These are phyloP conservation scores for Stramonita haemastoma DNA, from an alignment of 2,888 invertebrate genomes.

Conservation along the genomic window DNA sequence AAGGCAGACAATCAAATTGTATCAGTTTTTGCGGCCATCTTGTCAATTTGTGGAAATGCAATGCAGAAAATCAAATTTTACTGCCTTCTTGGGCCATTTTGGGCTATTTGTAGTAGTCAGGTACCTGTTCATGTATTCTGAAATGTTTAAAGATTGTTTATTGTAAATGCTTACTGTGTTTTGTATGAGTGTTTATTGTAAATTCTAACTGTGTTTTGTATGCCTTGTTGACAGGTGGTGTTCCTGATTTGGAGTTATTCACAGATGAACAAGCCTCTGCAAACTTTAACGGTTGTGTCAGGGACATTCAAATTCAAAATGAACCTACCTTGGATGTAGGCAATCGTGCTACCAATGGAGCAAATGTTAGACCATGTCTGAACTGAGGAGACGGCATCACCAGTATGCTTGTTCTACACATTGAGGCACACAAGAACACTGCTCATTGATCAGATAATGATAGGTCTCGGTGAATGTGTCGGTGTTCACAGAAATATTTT, in stretches of 20 bases:
- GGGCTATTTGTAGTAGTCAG: background rate
- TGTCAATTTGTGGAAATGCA: too few relatives aligned
- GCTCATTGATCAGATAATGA: background rate
- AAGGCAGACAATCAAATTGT: too few relatives aligned
- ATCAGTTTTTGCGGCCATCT: too few relatives aligned
- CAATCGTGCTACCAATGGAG: conserved; percentile 59
- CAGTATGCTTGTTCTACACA: background rate
- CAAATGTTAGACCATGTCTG: conserved; percentile 64
- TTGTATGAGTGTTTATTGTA: background rate
- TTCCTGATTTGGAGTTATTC: conserved; percentile 62
- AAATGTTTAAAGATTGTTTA: background rate
- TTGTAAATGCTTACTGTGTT: too few relatives aligned
- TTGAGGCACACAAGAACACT: conserved; percentile 18
- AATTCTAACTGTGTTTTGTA: background rate
- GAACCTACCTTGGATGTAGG: conserved; percentile 57
- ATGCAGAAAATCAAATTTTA: too few relatives aligned
- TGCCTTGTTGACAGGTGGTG: conserved; percentile 64
- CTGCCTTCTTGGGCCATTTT: too few relatives aligned
- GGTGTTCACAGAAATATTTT: background rate
- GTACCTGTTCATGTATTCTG: background rate
- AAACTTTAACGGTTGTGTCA: conserved; percentile 71
- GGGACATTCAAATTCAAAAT: conserved; percentile 59
- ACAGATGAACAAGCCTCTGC: conserved; percentile 59
- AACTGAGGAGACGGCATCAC: background rate
- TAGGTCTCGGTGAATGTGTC: conserved; percentile 8